Evolutionary conservation across 64 coral and sea anemone species (phyloP), one percentile per base, ranked within the genome.

Genomic region (Pocillopora damicornis): DNA sequence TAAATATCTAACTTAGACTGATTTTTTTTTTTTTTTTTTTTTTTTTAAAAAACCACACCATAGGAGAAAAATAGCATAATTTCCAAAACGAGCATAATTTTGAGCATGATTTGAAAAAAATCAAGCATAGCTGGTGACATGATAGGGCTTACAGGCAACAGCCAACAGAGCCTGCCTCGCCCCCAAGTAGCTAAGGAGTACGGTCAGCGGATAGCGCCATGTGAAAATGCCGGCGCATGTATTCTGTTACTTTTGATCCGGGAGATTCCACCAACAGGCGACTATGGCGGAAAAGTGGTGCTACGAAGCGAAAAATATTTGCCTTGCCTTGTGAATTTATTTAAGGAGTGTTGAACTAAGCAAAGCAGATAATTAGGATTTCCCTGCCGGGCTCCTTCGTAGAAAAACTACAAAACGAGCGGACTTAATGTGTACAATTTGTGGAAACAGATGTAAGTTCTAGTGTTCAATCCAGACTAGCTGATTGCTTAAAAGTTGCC

Each of bases 281-380:
- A 93, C 94, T 86, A 96, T 96, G 94, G 91, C 94, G 87, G 94
- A 96, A 90, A 90, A 73, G 86, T 87, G 61, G 60, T 37, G 59
- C 77, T 90, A 78, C 82, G 59, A 76, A 72, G 81, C 74, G 59
- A 90, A 88, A 78, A 89, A 58, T 67, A 86, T 79, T 81, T 75
- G 90, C 75, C 77, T 86, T 78, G 45, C 37, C 71, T 45, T 88
- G 75, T 93, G 81, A 93, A 93, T 89, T 92, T 64, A 87, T 88
- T 30, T 25, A 18, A 76, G 61, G 75, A 81, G 61, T 51, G 67
- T 87, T 89, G 59, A 76, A 92, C 37, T 15, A 95, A 92, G 80
- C 76, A 89, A 87, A 62, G 62, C 73, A 93, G 79, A 66, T 85
- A 66, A 84, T 60, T 60, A 83, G 74, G 73, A 74, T 73, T 75